A percentile compares a stretch with the other conserved stretches of the same genome.
phyloP scores from a whole-genome alignment of 2,113 vertebrate species.

The Cheilinus undulatus region DNA sequence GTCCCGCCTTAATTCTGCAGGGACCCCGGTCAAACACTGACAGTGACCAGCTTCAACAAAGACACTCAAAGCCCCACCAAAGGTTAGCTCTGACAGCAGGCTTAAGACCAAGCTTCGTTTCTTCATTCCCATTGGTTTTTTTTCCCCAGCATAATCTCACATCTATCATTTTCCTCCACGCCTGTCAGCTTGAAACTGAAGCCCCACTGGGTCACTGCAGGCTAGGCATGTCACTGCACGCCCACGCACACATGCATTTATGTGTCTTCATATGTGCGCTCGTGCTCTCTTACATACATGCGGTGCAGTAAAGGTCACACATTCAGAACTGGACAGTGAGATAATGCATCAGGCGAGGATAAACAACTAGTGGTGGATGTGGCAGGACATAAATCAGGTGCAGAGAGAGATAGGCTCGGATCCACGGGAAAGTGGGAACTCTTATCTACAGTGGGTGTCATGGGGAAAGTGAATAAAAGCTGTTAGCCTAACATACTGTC shows the following conservation, averaged over 20 bases:
- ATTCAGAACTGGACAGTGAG: conserved; percentile 49
- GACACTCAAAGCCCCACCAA: conserved; percentile 58
- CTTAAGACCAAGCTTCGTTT: conserved; percentile 43
- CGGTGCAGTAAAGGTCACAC: conserved; percentile 73
- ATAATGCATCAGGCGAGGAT: conserved; percentile 65
- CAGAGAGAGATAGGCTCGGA: conserved; percentile 33
- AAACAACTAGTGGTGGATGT: conserved; percentile 59
- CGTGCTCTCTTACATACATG: conserved; percentile 47
- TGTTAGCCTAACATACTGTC: conserved; percentile 28
- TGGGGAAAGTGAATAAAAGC: conserved; percentile 49
- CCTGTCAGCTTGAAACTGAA: conserved; percentile 60
- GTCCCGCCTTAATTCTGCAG: conserved; percentile 41
- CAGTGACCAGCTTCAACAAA: conserved; percentile 55
- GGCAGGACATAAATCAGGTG: conserved; percentile 74
- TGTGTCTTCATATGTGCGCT: neutral
- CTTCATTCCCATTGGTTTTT: conserved; percentile 40
- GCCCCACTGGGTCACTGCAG: conserved; percentile 43
- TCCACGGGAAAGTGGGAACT: conserved; percentile 42
- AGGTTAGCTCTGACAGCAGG: conserved; percentile 73
- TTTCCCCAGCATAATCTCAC: conserved; percentile 57
- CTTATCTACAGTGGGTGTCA: conserved; percentile 71
- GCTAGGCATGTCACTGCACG: neutral
- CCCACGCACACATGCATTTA: neutral
- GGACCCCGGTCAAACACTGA: conserved; percentile 46
- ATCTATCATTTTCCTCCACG: conserved; percentile 68